These are phyloP conservation scores for Trachemys scripta DNA, from an alignment of 2,113 vertebrate genomes.

Conservation along the genomic window DNA sequence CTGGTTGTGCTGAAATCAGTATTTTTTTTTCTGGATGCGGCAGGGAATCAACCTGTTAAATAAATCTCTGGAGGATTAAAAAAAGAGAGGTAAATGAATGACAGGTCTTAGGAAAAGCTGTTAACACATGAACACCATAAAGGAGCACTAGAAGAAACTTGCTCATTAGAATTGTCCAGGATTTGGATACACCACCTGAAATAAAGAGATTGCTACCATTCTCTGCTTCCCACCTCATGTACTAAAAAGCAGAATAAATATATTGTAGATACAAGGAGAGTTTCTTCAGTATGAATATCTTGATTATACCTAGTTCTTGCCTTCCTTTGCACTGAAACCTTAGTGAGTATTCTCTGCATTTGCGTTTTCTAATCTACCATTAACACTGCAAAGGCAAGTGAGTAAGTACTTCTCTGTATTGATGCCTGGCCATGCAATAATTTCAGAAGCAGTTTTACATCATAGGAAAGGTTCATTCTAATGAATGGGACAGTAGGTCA, in stretches of 20 bases:
- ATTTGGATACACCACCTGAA: neutral
- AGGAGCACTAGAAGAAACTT: neutral
- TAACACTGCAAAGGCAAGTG: neutral
- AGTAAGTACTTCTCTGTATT: accelerated
- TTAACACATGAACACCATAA: neutral
- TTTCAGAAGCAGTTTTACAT: neutral
- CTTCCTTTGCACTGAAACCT: neutral
- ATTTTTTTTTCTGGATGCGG: neutral
- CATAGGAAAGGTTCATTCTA: neutral
- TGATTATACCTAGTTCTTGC: neutral
- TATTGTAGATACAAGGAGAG: neutral
- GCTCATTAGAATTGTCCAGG: neutral
- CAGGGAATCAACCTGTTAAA: neutral
- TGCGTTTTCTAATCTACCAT: neutral
- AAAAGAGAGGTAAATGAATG: neutral
- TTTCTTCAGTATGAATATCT: neutral
- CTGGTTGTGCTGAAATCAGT: neutral
- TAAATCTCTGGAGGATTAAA: neutral
- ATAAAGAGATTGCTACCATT: neutral
- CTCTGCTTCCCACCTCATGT: accelerated
- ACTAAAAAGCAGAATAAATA: neutral
- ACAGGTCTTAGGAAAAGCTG: neutral
- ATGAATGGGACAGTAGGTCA: accelerated
- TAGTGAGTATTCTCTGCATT: neutral
- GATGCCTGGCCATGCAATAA: accelerated